Conservation (phyloP, 2,113 vertebrate species). For the Antechinus stuartii region DNA sequence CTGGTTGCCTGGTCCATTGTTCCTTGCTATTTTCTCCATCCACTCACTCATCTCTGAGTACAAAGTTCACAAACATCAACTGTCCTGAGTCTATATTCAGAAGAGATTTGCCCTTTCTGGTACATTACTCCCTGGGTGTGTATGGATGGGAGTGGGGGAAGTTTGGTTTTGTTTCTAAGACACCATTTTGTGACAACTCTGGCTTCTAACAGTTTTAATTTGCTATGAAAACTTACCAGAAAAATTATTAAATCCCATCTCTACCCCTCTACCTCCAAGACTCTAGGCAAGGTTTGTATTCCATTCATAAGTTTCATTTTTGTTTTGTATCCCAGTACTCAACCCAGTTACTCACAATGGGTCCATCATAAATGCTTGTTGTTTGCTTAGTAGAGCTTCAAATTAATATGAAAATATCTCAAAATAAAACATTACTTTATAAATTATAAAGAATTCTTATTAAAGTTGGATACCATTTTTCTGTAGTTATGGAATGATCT, state of each 20-base stretch:
- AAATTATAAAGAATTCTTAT: not conserved
- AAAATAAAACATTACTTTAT: not conserved
- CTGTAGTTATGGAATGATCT: not conserved
- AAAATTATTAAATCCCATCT: not conserved
- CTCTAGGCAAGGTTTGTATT: not conserved
- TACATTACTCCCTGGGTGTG: not conserved
- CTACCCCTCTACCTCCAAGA: not conserved
- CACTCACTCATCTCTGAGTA: not conserved
- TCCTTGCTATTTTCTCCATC: not conserved
- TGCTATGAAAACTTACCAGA: not conserved
- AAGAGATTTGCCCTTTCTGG: not conserved
- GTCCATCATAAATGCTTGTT: not conserved
- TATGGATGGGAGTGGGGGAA: not conserved
- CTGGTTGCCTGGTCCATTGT: not conserved
- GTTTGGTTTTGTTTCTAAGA: not conserved
- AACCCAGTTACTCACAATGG: not conserved
- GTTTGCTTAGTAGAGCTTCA: not conserved
- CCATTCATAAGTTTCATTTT: not conserved
- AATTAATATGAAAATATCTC: constrained; percentile 4
- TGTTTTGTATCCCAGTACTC: not conserved
- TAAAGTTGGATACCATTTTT: not conserved
- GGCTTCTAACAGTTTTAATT: not conserved
- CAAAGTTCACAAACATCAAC: not conserved
- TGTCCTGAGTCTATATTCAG: not conserved
- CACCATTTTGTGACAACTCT: not conserved